phyloP scores from a whole-genome alignment of 2,797 vertebrate genomes.

The Pelodytes ibericus region DNA sequence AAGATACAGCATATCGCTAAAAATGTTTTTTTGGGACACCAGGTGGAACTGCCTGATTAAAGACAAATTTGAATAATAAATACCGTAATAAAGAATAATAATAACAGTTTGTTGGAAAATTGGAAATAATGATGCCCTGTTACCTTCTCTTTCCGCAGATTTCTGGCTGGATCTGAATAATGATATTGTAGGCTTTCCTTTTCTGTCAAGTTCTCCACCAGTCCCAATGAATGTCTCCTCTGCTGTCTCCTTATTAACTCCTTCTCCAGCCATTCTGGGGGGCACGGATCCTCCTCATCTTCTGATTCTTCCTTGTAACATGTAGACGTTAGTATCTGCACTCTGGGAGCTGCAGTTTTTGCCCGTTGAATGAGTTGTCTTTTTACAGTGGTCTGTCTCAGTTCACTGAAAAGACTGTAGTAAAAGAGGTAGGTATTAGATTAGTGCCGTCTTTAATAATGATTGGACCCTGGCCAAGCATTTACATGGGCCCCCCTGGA shows the following conservation, averaged over 20 bases:
- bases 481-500: no score
- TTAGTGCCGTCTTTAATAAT: no score
- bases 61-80: no score
- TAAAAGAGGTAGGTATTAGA: background rate
- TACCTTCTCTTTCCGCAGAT: slow-evolving; percentile 68
- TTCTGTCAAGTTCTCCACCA: slow-evolving; percentile 57
- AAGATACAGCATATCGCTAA: no score
- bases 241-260: slow-evolving; percentile 66
- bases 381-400: slow-evolving; percentile 18
- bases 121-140: no score
- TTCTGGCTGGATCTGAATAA: slow-evolving; percentile 41
- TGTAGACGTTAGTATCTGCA: slow-evolving; percentile 24
- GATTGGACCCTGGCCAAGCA: no score
- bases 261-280: slow-evolving; percentile 66
- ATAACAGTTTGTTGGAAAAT: no score
- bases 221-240: slow-evolving; percentile 65
- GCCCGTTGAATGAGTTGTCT: background rate
- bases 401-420: slow-evolving; percentile 65
- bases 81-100: no score
- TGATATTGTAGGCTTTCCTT: slow-evolving; percentile 40
- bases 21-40: no score
- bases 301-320: background rate
- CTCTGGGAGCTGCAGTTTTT: slow-evolving; percentile 25
- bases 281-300: background rate
- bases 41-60: no score